phyloP scores from a whole-genome alignment of 2,797 vertebrate species.

The Acipenser transmontanus region DNA sequence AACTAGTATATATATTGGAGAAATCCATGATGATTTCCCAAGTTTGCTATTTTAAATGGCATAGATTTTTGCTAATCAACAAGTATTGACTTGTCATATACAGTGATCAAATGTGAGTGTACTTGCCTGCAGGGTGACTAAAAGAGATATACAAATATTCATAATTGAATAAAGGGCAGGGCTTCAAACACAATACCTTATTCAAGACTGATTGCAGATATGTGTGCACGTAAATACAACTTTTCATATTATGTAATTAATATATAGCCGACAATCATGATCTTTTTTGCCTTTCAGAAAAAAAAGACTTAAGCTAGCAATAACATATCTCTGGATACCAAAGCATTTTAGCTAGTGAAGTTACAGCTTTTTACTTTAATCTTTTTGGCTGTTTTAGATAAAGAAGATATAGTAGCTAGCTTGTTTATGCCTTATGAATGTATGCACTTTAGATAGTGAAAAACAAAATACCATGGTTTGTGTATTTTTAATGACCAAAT shows the following conservation, averaged over 20 bases:
- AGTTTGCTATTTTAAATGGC: too few relatives aligned
- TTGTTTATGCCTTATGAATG: constrained; percentile 12
- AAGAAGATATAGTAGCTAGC: background rate
- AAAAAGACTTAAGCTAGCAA: constrained; percentile 40
- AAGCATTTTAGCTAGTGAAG: constrained; percentile 60
- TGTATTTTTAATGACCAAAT: constrained; percentile 8
- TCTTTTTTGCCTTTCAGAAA: background rate
- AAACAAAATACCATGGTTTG: constrained; percentile 5
- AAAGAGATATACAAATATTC: constrained; percentile 27
- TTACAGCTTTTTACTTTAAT: constrained; percentile 47
- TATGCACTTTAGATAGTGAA: constrained; percentile 19
- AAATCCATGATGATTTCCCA: too few relatives aligned
- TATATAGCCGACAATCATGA: background rate
- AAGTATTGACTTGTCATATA: background rate
- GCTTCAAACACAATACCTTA: constrained; percentile 36
- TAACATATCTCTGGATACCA: constrained; percentile 59
- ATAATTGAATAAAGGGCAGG: constrained; percentile 22
- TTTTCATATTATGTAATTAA: constrained; percentile 1
- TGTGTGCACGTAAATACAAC: constrained; percentile 42
- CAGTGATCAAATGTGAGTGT: constrained; percentile 24
- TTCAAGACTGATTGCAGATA: constrained; percentile 24
- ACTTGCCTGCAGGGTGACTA: constrained; percentile 43
- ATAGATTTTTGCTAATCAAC: too few relatives aligned
- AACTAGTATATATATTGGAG: too few relatives aligned
- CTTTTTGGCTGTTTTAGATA: constrained; percentile 9